phyloP scores from a whole-genome alignment of 2,797 vertebrate species.

The Heteromormyrus szaboi region DNA sequence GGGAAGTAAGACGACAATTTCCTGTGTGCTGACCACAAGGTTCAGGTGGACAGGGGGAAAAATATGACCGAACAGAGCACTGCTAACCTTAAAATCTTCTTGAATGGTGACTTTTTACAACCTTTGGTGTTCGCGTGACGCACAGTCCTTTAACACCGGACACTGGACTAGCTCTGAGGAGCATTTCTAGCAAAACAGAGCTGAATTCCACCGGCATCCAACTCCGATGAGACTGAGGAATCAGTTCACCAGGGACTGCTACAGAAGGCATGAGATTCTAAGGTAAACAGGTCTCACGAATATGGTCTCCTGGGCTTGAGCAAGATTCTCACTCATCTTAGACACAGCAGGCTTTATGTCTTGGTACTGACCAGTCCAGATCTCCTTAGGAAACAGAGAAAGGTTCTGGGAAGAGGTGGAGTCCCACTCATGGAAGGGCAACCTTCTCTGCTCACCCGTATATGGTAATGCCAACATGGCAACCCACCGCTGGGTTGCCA shows the following conservation, averaged over 20 bases:
- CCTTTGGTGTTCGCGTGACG: not conserved
- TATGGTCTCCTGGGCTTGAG: not conserved
- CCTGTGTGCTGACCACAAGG: not conserved
- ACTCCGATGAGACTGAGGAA: not conserved
- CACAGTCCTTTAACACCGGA: not conserved
- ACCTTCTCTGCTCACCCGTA: not conserved
- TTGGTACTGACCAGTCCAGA: not conserved
- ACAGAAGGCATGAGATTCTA: not conserved
- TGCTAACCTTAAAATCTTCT: not conserved
- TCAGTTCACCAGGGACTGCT: not conserved
- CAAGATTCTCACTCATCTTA: not conserved
- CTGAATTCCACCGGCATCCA: not conserved
- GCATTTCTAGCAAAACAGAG: not conserved
- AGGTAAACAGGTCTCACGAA: not conserved
- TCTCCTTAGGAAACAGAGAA: not conserved
- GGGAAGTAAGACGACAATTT: not conserved
- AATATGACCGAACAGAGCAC: not conserved
- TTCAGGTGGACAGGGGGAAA: not conserved
- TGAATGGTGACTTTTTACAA: not conserved
- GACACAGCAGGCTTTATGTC: not conserved
- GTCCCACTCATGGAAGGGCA: not conserved
- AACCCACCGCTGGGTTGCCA: not conserved
- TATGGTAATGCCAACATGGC: not conserved
- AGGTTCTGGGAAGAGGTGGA: not conserved
- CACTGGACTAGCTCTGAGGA: not conserved